These are phyloP conservation scores for Gavialis gangeticus DNA, from an alignment of 2,113 vertebrate genomes.

Conservation along the genomic window DNA sequence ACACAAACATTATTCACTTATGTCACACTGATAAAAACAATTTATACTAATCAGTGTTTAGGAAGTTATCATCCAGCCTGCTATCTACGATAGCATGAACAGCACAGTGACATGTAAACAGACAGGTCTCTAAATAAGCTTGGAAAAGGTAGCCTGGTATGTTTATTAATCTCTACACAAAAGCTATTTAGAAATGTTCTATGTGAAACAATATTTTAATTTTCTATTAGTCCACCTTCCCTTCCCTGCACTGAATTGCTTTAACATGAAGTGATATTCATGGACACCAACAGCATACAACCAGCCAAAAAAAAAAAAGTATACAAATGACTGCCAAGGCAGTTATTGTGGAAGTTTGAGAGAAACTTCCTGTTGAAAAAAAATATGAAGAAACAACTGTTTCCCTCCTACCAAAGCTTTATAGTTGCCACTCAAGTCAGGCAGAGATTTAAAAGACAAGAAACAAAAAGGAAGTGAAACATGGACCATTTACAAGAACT, in stretches of 20 bases:
- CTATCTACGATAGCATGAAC: background rate
- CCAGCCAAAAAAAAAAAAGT: background rate
- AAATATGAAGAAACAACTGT: background rate
- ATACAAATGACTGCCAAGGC: background rate
- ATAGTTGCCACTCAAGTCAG: background rate
- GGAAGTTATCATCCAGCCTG: no score
- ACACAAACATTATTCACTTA: background rate
- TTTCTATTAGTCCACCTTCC: background rate
- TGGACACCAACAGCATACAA: background rate
- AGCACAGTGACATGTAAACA: background rate
- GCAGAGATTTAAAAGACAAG: constrained; percentile 1
- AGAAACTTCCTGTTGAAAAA: constrained; percentile 44
- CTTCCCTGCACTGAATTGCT: background rate
- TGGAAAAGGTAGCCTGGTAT: background rate
- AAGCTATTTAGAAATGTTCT: background rate
- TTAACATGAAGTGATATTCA: fast-evolving
- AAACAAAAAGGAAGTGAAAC: constrained; percentile 24
- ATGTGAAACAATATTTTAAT: background rate
- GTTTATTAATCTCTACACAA: background rate
- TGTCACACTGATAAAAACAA: background rate
- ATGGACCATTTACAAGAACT: background rate
- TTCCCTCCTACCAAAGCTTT: background rate
- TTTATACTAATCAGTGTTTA: no score
- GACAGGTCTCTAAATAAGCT: background rate
- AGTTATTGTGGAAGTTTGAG: constrained; percentile 5